These are phyloP conservation scores for Ruditapes philippinarum DNA, from an alignment of 1,140 invertebrate species.

Conservation along the genomic window DNA sequence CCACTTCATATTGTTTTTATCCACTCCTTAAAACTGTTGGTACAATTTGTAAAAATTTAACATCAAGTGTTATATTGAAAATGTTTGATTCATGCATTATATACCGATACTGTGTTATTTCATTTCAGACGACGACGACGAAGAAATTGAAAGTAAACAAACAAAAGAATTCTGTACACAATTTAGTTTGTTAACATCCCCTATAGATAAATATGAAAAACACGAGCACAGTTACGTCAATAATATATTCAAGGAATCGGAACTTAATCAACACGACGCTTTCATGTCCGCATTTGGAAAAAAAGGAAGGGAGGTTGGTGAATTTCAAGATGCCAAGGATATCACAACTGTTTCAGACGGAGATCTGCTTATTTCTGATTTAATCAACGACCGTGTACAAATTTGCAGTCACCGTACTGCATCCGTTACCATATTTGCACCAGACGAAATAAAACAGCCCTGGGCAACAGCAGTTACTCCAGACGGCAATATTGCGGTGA, in stretches of 20 bases:
- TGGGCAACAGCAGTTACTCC: slow-evolving; percentile 53
- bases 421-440: not conserved
- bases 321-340: slow-evolving; percentile 71
- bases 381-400: slow-evolving; percentile 70
- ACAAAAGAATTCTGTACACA: not conserved
- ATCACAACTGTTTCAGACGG: slow-evolving; percentile 47
- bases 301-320: slow-evolving; percentile 61
- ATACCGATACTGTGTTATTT: not conserved
- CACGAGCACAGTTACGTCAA: not conserved
- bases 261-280: not conserved
- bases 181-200: not conserved
- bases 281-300: slow-evolving; percentile 59
- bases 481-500: slow-evolving; percentile 64
- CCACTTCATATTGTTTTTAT: too few species aligned
- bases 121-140: not conserved
- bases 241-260: not conserved
- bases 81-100: too few species aligned
- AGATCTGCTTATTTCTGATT: slow-evolving; percentile 70
- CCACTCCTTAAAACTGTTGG: too few species aligned
- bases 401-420: slow-evolving; percentile 42
- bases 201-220: not conserved
- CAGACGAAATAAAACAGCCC: slow-evolving; percentile 63
- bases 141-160: not conserved
- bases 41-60: too few species aligned
- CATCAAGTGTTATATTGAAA: too few species aligned